A percentile compares a stretch with the other conserved stretches of the same genome.
phyloP scores from a whole-genome alignment of 1,140 invertebrate genomes.

The Magallana gigas region DNA sequence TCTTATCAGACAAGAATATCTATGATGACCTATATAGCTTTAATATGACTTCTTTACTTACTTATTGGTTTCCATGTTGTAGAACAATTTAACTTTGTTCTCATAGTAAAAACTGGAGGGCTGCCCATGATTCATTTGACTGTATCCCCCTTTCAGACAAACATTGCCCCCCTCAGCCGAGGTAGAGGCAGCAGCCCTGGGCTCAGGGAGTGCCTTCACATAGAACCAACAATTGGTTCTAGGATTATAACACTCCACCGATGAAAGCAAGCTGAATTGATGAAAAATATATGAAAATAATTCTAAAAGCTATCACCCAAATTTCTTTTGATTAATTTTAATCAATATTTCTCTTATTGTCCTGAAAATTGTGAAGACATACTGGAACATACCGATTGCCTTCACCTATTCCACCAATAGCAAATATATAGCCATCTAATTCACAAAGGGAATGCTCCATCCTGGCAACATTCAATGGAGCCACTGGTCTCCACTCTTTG shows the following conservation, averaged over 20 bases:
- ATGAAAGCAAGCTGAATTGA: conserved; percentile 13
- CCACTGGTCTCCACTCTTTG: background rate
- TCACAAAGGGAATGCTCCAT: background rate
- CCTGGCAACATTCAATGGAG: background rate
- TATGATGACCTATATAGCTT: too few species aligned
- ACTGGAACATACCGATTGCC: background rate
- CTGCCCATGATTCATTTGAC: conserved; percentile 34
- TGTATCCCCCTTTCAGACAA: conserved; percentile 59
- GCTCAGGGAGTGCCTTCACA: conserved; percentile 43
- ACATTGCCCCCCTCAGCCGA: conserved; percentile 44
- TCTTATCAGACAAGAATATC: too few species aligned
- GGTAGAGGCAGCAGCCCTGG: conserved; percentile 45
- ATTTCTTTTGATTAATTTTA: too few species aligned
- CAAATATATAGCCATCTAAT: background rate
- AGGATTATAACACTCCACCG: conserved; percentile 57
- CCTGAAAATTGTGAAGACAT: too few species aligned
- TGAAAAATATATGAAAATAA: too few species aligned
- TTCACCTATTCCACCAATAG: conserved; percentile 11
- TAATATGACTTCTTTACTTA: conserved; percentile 10
- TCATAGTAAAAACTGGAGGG: conserved; percentile 21
- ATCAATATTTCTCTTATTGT: too few species aligned
- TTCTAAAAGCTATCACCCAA: too few species aligned
- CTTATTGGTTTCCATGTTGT: conserved; percentile 50
- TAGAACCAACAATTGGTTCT: conserved; percentile 51
- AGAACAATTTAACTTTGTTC: conserved; percentile 50